Conservation (phyloP, 2,113 vertebrate genomes). For the Ctenomys sociabilis region DNA sequence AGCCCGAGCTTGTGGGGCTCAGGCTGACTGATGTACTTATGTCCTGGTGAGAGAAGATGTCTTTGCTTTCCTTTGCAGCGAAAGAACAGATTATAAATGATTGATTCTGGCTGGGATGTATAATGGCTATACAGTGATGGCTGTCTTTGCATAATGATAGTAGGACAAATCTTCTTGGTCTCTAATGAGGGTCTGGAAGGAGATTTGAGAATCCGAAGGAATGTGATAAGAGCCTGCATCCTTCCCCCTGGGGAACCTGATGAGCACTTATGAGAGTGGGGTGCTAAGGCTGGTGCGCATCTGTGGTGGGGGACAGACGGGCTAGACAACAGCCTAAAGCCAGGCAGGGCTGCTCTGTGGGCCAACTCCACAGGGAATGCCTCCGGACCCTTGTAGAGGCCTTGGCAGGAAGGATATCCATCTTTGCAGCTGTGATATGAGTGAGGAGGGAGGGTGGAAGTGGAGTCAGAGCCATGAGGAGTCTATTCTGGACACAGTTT, state of each 20-base stretch:
- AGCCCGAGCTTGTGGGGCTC: neutral
- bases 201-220: neutral
- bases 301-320: neutral
- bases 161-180: constrained; percentile 17
- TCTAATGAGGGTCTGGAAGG: constrained; percentile 26
- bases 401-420: neutral
- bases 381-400: neutral
- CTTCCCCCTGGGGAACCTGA: neutral
- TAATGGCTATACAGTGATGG: neutral
- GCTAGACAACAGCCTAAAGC: neutral
- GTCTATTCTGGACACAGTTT: neutral
- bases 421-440: neutral
- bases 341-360: neutral
- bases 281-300: neutral
- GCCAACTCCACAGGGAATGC: neutral
- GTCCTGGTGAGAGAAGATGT: neutral
- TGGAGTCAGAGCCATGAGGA: neutral
- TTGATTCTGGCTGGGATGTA: constrained; percentile 36
- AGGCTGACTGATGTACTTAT: neutral
- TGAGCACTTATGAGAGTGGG: neutral
- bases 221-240: neutral
- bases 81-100: constrained; percentile 56
- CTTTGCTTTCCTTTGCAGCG: neutral
- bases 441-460: neutral
- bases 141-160: neutral